phyloP scores from a whole-genome alignment of 2,113 vertebrate genomes.

The Andinoacara biseriatus region DNA sequence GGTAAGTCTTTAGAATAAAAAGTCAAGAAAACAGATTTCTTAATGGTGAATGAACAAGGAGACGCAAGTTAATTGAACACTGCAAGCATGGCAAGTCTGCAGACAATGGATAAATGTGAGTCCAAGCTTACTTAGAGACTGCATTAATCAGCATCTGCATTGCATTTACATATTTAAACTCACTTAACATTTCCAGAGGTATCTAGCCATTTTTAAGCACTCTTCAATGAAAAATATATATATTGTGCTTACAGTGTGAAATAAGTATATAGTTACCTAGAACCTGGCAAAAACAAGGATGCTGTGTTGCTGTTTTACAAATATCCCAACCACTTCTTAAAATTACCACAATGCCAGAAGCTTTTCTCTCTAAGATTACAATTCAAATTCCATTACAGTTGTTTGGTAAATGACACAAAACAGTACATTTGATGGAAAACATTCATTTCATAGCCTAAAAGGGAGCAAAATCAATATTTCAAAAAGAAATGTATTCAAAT shows the following conservation, averaged over 20 bases:
- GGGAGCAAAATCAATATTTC: neutral
- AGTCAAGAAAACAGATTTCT: constrained; percentile 38
- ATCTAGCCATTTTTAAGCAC: neutral
- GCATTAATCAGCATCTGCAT: neutral
- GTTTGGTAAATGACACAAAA: neutral
- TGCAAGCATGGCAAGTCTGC: neutral
- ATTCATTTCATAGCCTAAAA: constrained; percentile 1
- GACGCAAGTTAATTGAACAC: neutral
- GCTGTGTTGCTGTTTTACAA: neutral
- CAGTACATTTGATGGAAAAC: neutral
- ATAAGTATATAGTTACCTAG: neutral
- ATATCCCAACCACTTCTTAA: neutral
- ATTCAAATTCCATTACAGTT: neutral
- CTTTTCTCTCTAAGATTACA: neutral
- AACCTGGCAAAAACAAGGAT: neutral
- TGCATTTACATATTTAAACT: neutral
- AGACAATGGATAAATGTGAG: neutral
- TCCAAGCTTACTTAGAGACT: neutral
- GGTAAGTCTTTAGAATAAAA: neutral
- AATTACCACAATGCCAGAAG: neutral
- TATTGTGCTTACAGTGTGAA: neutral
- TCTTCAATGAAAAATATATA: neutral
- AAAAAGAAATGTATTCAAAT: neutral
- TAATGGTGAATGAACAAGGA: constrained; percentile 34
- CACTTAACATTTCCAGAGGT: neutral